These are phyloP conservation scores for Delia radicum DNA, from an alignment of 1,140 invertebrate genomes.

Conservation along the genomic window DNA sequence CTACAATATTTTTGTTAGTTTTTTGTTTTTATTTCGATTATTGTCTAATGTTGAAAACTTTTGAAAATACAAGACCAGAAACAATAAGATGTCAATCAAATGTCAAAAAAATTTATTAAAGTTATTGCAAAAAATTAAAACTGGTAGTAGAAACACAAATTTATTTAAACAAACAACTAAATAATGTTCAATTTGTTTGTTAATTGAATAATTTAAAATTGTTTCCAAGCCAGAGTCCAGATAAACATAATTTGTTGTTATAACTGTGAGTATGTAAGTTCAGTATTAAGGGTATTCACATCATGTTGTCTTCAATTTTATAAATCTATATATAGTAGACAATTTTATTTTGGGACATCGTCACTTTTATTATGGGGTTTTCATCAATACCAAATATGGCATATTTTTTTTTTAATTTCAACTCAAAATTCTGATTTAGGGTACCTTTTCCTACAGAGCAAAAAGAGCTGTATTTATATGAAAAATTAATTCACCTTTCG, in stretches of 20 bases:
- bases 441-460: too few species aligned
- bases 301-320: too few species aligned
- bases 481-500: too few species aligned
- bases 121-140: neutral
- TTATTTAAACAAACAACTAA: neutral
- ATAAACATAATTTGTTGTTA: neutral
- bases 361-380: too few species aligned
- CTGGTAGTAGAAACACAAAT: neutral
- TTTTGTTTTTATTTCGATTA: neutral
- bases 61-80: neutral
- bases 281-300: neutral
- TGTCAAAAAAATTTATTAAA: conserved; percentile 16
- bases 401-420: too few species aligned
- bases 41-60: neutral
- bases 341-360: too few species aligned
- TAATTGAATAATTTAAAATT: conserved; percentile 5
- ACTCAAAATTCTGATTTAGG: too few species aligned
- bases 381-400: too few species aligned
- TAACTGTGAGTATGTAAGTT: neutral
- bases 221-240: neutral
- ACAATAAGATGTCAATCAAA: conserved; percentile 16
- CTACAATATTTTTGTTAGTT: neutral
- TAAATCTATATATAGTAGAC: too few species aligned
- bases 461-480: too few species aligned
- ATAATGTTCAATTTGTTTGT: neutral